A percentile compares a stretch with the other conserved stretches of the same genome.
phyloP scores from a whole-genome alignment of 2,888 invertebrate species.

The Heliconius erato region DNA sequence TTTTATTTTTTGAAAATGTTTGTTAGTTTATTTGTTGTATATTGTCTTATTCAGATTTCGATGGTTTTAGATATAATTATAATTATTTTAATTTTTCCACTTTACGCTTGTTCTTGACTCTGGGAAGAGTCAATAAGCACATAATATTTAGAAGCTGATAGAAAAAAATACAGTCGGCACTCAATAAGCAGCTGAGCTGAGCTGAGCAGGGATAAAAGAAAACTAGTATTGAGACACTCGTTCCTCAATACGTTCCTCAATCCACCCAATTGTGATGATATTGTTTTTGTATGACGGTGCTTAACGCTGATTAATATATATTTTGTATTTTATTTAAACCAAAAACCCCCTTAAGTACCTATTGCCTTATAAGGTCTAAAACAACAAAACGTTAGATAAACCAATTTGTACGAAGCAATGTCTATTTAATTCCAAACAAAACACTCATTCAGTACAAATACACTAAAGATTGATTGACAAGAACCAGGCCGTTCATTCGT shows the following conservation, averaged over 20 bases:
- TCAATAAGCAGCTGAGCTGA: not conserved
- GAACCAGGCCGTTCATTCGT: slow-evolving; percentile 51
- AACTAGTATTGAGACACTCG: too few relatives aligned
- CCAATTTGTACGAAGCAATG: slow-evolving; percentile 24
- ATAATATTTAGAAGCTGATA: not conserved
- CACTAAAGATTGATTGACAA: slow-evolving; percentile 47
- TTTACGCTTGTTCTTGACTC: too few relatives aligned
- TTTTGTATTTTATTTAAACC: not conserved
- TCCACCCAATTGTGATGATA: too few relatives aligned
- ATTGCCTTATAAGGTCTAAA: not conserved
- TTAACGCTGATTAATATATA: too few relatives aligned
- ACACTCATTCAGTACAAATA: slow-evolving; percentile 32
- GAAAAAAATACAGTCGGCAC: not conserved
- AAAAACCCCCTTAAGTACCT: not conserved
- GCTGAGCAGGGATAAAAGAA: not conserved
- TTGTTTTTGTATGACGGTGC: too few relatives aligned
- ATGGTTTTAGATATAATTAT: too few relatives aligned
- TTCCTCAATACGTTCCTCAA: not conserved
- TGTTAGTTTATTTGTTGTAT: not conserved
- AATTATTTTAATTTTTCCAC: too few relatives aligned
- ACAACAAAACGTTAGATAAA: not conserved
- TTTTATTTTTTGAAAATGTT: too few relatives aligned
- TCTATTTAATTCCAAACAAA: slow-evolving; percentile 7
- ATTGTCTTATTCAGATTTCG: too few relatives aligned
- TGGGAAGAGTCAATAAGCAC: not conserved